Evolutionary conservation across 2,113 vertebrate species (phyloP).

Genomic region (Platichthys flesus): DNA sequence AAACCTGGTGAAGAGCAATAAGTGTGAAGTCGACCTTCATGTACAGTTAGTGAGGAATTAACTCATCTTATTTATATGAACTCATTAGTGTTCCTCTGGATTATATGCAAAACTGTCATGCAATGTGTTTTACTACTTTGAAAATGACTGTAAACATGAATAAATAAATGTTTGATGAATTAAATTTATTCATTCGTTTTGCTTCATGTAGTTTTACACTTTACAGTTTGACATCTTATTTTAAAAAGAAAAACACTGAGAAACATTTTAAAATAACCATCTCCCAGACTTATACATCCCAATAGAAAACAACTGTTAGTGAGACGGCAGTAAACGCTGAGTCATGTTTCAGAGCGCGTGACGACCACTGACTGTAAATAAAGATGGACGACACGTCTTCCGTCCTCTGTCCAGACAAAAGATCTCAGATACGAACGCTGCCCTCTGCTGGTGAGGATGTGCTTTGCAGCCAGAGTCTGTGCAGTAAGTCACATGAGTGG

Average conservation of each 20-base stretch:
- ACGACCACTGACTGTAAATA: too few relatives aligned
- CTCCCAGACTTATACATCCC: background rate
- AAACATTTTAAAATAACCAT: background rate
- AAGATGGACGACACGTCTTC: too few relatives aligned
- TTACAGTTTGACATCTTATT: background rate
- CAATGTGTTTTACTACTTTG: constrained; percentile 51
- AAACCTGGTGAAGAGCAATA: constrained; percentile 62
- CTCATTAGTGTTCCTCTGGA: constrained; percentile 44
- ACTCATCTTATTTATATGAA: background rate
- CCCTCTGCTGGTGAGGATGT: too few relatives aligned
- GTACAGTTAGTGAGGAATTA: too few relatives aligned
- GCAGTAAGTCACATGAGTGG: too few relatives aligned
- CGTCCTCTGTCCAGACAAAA: too few relatives aligned
- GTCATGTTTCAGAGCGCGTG: background rate
- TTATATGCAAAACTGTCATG: constrained; percentile 62
- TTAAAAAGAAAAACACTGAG: constrained; percentile 2
- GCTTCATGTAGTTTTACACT: constrained; percentile 54
- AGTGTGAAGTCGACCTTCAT: background rate
- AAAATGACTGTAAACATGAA: constrained; percentile 49
- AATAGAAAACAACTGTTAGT: background rate
- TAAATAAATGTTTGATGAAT: constrained; percentile 66
- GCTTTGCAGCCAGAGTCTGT: too few relatives aligned
- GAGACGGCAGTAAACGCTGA: background rate
- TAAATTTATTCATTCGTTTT: constrained; percentile 58
- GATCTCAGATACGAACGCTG: background rate